A percentile compares a stretch with the other conserved stretches of the same genome.
phyloP scores from a whole-genome alignment of 2,888 invertebrate species.

The Phoenoteleia sp. region DNA sequence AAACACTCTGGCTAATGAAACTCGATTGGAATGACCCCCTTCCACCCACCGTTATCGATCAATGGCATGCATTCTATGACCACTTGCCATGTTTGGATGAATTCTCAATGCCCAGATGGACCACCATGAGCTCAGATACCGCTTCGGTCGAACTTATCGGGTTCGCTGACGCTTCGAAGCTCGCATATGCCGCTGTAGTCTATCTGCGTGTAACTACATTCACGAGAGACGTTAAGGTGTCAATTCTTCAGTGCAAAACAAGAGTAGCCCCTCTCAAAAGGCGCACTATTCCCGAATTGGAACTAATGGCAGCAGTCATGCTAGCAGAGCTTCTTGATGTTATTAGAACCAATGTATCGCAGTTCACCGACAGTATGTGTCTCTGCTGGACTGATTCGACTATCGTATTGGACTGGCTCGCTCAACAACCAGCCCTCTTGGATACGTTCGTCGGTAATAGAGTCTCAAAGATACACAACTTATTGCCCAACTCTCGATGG shows the following conservation, averaged over 20 bases:
- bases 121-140: slow-evolving; percentile 39
- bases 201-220: slow-evolving; percentile 1
- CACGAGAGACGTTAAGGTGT: background rate
- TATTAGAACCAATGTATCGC: background rate
- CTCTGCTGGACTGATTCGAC: background rate
- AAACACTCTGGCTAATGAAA: slow-evolving; percentile 19
- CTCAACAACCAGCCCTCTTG: background rate
- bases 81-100: no score
- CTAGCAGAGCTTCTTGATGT: background rate
- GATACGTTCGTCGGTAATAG: slow-evolving; percentile 1
- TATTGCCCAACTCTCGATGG: no score
- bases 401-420: background rate
- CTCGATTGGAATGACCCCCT: slow-evolving; percentile 23
- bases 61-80: slow-evolving; percentile 67
- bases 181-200: slow-evolving; percentile 37
- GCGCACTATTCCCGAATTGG: slow-evolving; percentile 17
- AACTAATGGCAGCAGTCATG: slow-evolving; percentile 23
- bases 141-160: no score
- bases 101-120: no score
- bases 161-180: slow-evolving; percentile 59
- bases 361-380: no score
- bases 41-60: slow-evolving; percentile 7
- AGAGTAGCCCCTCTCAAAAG: slow-evolving; percentile 21
- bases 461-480: background rate
- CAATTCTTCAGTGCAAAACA: slow-evolving; percentile 42